These are phyloP conservation scores for Hippocampus guttulatus DNA, from an alignment of 2,113 vertebrate species.

Conservation along the genomic window DNA sequence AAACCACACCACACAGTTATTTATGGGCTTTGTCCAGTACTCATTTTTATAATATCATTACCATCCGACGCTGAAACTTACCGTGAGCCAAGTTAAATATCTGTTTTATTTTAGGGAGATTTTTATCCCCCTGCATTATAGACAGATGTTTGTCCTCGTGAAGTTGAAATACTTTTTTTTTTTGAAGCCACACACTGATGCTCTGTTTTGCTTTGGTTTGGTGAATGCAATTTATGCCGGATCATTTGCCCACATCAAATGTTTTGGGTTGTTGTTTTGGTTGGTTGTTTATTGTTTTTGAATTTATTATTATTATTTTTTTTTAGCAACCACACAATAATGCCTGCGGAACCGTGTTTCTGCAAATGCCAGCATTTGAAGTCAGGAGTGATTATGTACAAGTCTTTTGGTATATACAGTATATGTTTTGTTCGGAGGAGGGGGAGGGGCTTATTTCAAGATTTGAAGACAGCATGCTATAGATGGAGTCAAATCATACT, in stretches of 20 bases:
- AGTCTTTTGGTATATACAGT: constrained; percentile 3
- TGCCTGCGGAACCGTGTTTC: constrained; percentile 28
- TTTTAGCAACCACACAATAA: constrained; percentile 36
- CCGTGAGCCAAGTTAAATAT: constrained; percentile 74
- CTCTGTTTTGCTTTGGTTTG: constrained; percentile 46
- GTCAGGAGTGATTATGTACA: neutral
- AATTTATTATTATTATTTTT: constrained; percentile 12
- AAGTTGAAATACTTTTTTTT: constrained; percentile 52
- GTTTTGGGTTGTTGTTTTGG: neutral
- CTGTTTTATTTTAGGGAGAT: constrained; percentile 70
- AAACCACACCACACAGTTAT: constrained; percentile 67
- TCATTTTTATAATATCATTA: constrained; percentile 74
- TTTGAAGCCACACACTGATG: constrained; percentile 54
- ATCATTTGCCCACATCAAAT: constrained; percentile 29
- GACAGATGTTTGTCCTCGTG: constrained; percentile 58
- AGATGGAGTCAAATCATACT: no score
- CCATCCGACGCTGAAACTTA: constrained; percentile 68
- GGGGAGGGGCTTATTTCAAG: neutral
- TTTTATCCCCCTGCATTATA: constrained; percentile 39
- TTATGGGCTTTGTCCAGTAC: constrained; percentile 74
- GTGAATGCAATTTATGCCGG: constrained; percentile 52
- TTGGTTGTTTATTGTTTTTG: neutral
- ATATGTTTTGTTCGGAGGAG: neutral
- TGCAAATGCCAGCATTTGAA: constrained; percentile 14
- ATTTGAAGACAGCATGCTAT: no score